A percentile compares a stretch with the other conserved stretches of the same genome.
Evolutionary conservation across 2,888 invertebrate species (phyloP).

Genomic region (Ophion slaviceki): DNA sequence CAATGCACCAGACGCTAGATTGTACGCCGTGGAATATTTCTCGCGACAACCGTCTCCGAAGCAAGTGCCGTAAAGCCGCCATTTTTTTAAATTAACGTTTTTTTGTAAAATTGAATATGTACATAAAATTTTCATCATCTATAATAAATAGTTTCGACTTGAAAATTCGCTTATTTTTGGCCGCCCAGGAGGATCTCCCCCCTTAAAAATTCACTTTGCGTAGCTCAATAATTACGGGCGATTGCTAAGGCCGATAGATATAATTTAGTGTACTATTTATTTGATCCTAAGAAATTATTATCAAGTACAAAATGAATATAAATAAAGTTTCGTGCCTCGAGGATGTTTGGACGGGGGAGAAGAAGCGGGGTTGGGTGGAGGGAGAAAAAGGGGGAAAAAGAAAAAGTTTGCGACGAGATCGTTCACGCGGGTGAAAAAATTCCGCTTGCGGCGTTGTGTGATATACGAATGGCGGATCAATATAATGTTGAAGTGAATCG

Average conservation of each 20-base stretch:
- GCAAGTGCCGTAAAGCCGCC: too few species aligned
- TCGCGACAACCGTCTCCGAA: too few species aligned
- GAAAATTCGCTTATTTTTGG: too few species aligned
- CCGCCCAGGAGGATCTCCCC: not conserved
- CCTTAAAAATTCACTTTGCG: not conserved
- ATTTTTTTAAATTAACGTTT: too few species aligned
- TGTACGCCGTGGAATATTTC: too few species aligned
- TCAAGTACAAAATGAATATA: constrained; percentile 83
- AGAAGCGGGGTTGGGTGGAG: not conserved
- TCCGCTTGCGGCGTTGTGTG: constrained; percentile 35
- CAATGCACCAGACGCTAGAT: too few species aligned
- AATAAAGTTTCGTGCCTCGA: constrained; percentile 80
- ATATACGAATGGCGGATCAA: constrained; percentile 42
- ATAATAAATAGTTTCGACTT: too few species aligned
- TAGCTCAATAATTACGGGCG: not conserved
- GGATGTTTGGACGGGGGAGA: constrained; percentile 13
- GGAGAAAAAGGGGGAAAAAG: constrained; percentile 2
- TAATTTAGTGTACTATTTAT: constrained; percentile 72
- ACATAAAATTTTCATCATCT: too few species aligned
- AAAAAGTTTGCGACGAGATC: constrained; percentile 26
- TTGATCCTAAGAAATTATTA: constrained; percentile 77
- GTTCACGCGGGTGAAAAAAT: constrained; percentile 43
- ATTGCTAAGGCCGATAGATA: constrained; percentile 5
- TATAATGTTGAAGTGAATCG: constrained; percentile 58
- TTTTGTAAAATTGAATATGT: too few species aligned